Percentiles rank a stretch among this genome's conserved stretches.
phyloP scores from a whole-genome alignment of 1,140 invertebrate genomes.

The Aphaenogaster floridana region DNA sequence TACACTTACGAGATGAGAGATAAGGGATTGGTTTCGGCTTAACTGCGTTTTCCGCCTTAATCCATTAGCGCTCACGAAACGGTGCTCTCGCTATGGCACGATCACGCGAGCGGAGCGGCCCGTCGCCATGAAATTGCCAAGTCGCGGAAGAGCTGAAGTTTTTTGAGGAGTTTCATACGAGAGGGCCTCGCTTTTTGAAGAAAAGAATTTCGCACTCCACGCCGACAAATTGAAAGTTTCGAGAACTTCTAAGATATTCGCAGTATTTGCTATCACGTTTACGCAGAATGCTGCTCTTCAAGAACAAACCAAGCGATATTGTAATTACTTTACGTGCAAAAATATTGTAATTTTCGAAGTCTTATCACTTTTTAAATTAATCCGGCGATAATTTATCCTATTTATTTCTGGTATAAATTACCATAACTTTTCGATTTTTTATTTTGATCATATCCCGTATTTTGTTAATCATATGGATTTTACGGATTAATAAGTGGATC shows the following conservation, averaged over 20 bases:
- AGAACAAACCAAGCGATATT: background rate
- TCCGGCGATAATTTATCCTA: background rate
- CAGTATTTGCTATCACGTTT: background rate
- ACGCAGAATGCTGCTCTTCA: slow-evolving; percentile 4
- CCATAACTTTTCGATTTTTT: background rate
- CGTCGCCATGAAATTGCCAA: slow-evolving; percentile 41
- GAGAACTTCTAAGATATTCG: slow-evolving; percentile 30
- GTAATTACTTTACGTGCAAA: background rate
- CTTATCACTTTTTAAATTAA: background rate
- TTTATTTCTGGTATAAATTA: background rate
- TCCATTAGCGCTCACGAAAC: slow-evolving; percentile 78
- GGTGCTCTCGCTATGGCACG: slow-evolving; percentile 64
- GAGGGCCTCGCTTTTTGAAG: slow-evolving; percentile 23
- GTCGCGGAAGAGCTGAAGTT: slow-evolving; percentile 40
- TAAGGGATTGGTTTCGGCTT: slow-evolving; percentile 79
- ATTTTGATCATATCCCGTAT: background rate
- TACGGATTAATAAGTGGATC: background rate
- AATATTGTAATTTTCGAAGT: background rate
- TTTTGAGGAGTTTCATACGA: slow-evolving; percentile 40
- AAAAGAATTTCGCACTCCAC: slow-evolving; percentile 7
- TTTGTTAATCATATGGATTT: background rate
- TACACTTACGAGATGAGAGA: slow-evolving; percentile 77
- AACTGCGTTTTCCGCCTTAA: slow-evolving; percentile 79
- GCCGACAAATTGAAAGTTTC: slow-evolving; percentile 40
- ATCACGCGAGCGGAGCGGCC: slow-evolving; percentile 69